Conservation (phyloP, 2,797 vertebrate species). For the Cynopterus sphinx region DNA sequence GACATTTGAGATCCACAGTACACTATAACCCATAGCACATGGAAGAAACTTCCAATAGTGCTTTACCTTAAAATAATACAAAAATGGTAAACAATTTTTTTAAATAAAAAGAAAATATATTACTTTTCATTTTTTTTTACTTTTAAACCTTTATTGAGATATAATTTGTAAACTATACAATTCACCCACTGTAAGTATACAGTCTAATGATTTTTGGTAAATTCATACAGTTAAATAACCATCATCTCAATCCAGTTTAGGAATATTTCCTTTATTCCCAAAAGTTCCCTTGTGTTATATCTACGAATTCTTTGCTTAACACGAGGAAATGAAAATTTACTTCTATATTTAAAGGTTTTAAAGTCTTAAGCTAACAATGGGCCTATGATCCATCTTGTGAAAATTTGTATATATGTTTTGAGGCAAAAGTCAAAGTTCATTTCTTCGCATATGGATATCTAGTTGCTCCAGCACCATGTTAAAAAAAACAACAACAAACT, state of each 20-base stretch:
- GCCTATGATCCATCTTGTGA: neutral
- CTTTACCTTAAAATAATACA: neutral
- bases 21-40: neutral
- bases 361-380: conserved; percentile 6
- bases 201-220: neutral
- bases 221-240: neutral
- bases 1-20: neutral
- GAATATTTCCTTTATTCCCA: neutral
- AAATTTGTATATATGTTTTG: neutral
- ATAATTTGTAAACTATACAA: neutral
- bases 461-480: neutral
- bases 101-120: neutral
- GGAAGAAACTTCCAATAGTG: neutral
- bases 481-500: neutral
- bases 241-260: conserved; percentile 3
- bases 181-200: neutral
- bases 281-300: neutral
- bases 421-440: conserved; percentile 6
- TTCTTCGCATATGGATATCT: neutral
- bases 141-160: neutral
- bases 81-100: neutral
- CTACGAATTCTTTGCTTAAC: conserved; percentile 30
- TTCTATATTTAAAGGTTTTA: neutral
- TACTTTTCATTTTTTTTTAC: neutral
- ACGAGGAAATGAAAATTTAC: conserved; percentile 14